These are phyloP conservation scores for Todiramphus chloris DNA, from an alignment of 2,113 vertebrate genomes.

Conservation along the genomic window DNA sequence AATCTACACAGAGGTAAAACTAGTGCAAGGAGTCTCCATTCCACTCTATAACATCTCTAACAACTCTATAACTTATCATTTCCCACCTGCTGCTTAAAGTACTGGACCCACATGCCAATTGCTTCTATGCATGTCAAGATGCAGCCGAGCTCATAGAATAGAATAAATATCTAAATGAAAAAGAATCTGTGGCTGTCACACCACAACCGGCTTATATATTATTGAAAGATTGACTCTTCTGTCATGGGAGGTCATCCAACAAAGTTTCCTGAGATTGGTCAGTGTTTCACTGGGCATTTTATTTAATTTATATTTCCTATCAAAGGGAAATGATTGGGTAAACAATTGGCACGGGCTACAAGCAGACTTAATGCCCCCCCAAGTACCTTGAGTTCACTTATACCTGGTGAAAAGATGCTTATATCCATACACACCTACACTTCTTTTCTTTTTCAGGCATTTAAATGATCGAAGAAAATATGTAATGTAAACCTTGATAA, in stretches of 20 bases:
- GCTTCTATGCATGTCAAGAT: not conserved
- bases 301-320: not conserved
- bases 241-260: not conserved
- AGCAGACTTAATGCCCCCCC: not conserved
- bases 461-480: not conserved
- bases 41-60: not conserved
- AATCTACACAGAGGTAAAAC: not conserved
- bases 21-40: not conserved
- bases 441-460: not conserved
- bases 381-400: not conserved
- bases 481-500: not conserved
- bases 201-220: not conserved
- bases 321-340: not conserved
- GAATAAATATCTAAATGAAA: not conserved
- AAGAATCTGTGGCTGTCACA: not conserved
- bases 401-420: not conserved
- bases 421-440: not conserved
- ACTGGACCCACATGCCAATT: not conserved
- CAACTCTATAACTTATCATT: not conserved
- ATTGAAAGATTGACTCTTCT: not conserved
- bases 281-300: not conserved
- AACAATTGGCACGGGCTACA: not conserved
- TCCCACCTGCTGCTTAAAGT: not conserved
- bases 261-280: not conserved
- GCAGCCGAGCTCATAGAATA: not conserved